These are phyloP conservation scores for Octonoba sinensis DNA, from an alignment of 2,888 invertebrate genomes.

Conservation along the genomic window DNA sequence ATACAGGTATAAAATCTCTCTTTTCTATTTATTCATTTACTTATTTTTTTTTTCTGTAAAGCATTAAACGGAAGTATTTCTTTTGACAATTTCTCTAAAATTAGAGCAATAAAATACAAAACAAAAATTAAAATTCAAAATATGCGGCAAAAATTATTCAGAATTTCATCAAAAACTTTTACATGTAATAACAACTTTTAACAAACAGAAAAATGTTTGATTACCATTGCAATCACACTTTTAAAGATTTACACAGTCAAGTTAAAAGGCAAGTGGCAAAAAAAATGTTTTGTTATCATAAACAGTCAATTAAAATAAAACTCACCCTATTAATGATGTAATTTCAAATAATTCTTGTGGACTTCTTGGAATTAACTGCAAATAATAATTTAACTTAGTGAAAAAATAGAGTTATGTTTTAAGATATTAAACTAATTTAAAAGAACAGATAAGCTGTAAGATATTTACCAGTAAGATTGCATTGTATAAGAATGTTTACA, in stretches of 20 bases:
- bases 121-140: too few relatives aligned
- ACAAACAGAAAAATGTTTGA: neutral
- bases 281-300: too few relatives aligned
- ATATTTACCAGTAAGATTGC: too few relatives aligned
- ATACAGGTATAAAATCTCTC: too few relatives aligned
- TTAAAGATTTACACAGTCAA: too few relatives aligned
- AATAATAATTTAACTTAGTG: slow-evolving; percentile 1
- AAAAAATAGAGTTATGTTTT: neutral
- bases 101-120: too few relatives aligned
- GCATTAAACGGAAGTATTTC: too few relatives aligned
- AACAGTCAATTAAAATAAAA: slow-evolving; percentile 27
- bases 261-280: too few relatives aligned
- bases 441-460: neutral
- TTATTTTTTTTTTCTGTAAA: too few relatives aligned
- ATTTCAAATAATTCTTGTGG: slow-evolving; percentile 98
- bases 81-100: too few relatives aligned
- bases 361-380: slow-evolving; percentile 86
- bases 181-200: neutral
- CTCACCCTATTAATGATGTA: slow-evolving; percentile 89
- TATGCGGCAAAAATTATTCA: neutral
- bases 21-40: too few relatives aligned
- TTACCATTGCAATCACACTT: too few relatives aligned
- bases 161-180: neutral
- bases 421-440: neutral
- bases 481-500: neutral